These are phyloP conservation scores for Copsychus sechellarum DNA, from an alignment of 2,113 vertebrate species.

Conservation along the genomic window DNA sequence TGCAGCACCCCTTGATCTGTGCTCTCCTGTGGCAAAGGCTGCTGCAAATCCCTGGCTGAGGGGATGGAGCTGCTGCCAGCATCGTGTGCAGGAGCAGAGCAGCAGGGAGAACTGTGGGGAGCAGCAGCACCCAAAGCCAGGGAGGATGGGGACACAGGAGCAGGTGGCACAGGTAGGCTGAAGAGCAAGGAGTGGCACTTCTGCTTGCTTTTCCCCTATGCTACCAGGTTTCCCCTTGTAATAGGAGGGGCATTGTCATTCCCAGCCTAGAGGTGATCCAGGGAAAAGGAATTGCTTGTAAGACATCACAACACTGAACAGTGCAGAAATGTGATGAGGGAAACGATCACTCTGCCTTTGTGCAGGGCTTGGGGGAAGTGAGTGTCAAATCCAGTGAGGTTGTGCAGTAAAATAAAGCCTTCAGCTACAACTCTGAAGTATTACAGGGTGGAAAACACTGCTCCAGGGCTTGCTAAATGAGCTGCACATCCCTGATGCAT, in stretches of 20 bases:
- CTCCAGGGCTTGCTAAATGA: background rate
- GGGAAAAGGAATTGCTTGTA: background rate
- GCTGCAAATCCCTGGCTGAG: background rate
- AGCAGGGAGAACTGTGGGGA: background rate
- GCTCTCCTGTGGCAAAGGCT: background rate
- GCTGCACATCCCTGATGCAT: background rate
- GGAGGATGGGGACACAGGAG: background rate
- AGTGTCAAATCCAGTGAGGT: background rate
- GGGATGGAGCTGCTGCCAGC: background rate
- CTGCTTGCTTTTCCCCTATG: background rate
- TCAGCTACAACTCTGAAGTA: background rate
- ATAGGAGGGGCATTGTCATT: background rate
- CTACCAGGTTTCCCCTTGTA: background rate
- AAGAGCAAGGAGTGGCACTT: background rate
- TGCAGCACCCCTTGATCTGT: background rate
- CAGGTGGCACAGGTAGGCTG: background rate
- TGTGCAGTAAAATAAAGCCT: background rate
- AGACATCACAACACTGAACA: background rate
- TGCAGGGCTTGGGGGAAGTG: background rate
- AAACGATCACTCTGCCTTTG: background rate
- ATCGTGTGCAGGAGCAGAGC: fast-evolving
- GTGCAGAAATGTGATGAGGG: background rate
- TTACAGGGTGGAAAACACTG: background rate
- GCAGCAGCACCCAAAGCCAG: background rate
- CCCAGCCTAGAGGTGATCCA: background rate